Base-by-base conservation (phyloP, 2,113 vertebrate species). In the Odocoileus hemionus region DNA sequence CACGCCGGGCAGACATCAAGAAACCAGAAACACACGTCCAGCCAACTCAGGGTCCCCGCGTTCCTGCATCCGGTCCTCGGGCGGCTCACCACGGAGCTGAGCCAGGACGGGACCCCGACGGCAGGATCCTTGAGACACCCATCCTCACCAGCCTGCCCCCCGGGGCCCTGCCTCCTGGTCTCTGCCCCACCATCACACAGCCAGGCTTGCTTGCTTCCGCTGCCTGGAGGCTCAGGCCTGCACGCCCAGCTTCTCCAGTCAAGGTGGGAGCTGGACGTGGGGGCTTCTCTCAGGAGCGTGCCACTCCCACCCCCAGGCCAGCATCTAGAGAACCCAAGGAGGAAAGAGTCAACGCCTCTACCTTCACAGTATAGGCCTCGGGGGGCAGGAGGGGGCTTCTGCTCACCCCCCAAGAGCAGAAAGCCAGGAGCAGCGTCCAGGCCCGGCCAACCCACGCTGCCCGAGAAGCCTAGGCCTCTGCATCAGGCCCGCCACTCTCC, bases 11-110 rank as follows among this genome's bases (percentile, higher is more conserved):
- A 83, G 86, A 87, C 43, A 8, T 1, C 1, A 0, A 55, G 61
- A 86, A 87, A 85, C 52, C 61, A 92, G 91, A 95, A 92, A 87
- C 91, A 84, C 47, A n/a, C 57, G 50, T 87, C 45, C 17, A 3
- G 76, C 61, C 19, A 1, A 14, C 21, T 15, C 58, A 1, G 26
- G 1, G 78, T 52, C 47, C 61, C 61, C 3, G 1, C 3, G 15
- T 16, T 17, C 47, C 74, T 0, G 1, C 7, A 4, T 14, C 57
- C 45, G 7, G 70, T 9, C 92, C 89, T 11, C 0, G 0, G 54
- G 90, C n/a, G 1, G 80, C 82, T 43, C 87, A 50, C 43, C n/a
- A 80, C 50, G 50, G 70, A 80, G 89, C 30, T 3, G 23, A 1
- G 50, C 10, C 28, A 9, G 79, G 55, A 25, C 19, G 4, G 80